Conservation (phyloP, 2,113 vertebrate species). For the Uropsilus gracilis region DNA sequence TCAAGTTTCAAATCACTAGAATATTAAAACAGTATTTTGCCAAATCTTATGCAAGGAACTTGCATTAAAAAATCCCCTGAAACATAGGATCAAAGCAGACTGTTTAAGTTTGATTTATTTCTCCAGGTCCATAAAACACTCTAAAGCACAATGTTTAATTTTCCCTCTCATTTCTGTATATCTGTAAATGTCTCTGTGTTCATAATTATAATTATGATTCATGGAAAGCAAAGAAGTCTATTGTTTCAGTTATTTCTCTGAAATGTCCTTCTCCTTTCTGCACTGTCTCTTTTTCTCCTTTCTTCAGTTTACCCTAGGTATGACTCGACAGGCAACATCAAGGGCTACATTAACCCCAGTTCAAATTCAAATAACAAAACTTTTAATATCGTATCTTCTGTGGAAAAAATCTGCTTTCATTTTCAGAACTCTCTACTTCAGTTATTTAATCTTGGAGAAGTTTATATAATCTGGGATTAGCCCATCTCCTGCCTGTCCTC, state of each 20-base stretch:
- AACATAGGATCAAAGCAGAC: slow-evolving; percentile 25
- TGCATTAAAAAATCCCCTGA: slow-evolving; percentile 1
- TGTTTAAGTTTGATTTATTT: slow-evolving; percentile 66
- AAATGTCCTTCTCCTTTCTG: background rate
- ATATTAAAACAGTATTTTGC: slow-evolving; percentile 37
- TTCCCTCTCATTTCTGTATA: slow-evolving; percentile 26
- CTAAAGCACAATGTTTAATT: slow-evolving; percentile 16
- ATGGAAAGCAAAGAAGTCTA: slow-evolving; percentile 12
- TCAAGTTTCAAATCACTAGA: slow-evolving; percentile 13
- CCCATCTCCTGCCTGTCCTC: fast-evolving
- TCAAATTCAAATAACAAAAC: slow-evolving; percentile 1
- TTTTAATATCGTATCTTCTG: background rate
- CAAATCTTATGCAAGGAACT: slow-evolving; percentile 12
- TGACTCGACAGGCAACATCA: background rate
- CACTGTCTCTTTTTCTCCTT: background rate
- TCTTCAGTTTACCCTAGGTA: slow-evolving; percentile 11
- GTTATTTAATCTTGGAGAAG: slow-evolving; percentile 6
- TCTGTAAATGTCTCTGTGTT: background rate
- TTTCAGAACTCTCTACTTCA: background rate
- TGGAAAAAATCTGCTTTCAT: slow-evolving; percentile 15
- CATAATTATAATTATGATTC: slow-evolving; percentile 37
- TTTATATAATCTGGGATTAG: background rate
- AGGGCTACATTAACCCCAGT: background rate
- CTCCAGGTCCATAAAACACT: background rate
- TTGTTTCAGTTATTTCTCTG: background rate